Evolutionary conservation across 1,140 invertebrate species (phyloP), one percentile per base, ranked within the genome.

Genomic region (Musca domestica): DNA sequence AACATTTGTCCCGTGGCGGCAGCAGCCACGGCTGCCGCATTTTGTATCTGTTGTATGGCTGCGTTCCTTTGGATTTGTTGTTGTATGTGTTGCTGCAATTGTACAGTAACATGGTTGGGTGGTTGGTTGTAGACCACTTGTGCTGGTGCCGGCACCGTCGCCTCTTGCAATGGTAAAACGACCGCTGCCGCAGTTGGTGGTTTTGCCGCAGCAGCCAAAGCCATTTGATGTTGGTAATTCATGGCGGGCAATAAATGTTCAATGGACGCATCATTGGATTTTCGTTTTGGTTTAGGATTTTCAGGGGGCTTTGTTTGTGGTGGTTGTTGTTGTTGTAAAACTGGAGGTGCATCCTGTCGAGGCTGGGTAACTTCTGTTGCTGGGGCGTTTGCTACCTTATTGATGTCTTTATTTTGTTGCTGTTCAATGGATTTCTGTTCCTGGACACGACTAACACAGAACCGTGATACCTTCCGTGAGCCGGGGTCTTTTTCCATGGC

Each of bases 391-490:
- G 47, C 17, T 52, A 64, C 19, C 48, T 49, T 66, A 27, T 48
- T 47, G 22, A 1, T 22, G 56, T 41, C 51, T 67, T 56, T 52
- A 41, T 41, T 22, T 49, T 27, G 46, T 12, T 58, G 23, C 14
- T 61, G 34, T 61, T 30, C 17, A 3, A n/a, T 75, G 72, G 12
- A 61, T 54, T 76, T 78, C 49, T 76, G 77, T 51, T 81, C 79
- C 64, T 76, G 73, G 17, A 81, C 79, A 10, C 78, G 72, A 71
- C 79, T 81, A 4, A 81, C 79, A 47, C 79, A 78, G n/a, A 81
- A 81, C 3, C 79, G 73, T 0, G 79, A 81, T 20, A 81, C 71
- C 69, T 81, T 81, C 1, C 79, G 74, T 1, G 76, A 19, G 19
- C 23, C 51, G 27, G 27, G 65, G 3, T 67, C 48, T 20, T 67